Conservation (phyloP, 2,113 vertebrate genomes). For the Sterrhoptilus dennistouni region DNA sequence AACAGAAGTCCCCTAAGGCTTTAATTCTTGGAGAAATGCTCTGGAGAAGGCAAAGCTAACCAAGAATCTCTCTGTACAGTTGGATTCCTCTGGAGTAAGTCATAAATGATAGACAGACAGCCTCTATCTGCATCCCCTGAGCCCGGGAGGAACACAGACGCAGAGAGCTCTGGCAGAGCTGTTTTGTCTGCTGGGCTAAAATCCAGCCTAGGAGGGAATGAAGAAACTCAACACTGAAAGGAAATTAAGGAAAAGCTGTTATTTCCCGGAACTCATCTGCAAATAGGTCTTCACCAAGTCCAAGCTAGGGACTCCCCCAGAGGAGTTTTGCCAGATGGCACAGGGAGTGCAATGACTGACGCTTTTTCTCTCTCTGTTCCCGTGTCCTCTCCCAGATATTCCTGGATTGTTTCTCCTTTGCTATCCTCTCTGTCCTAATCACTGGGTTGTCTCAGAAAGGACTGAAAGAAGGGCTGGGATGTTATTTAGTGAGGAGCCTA, state of each 20-base stretch:
- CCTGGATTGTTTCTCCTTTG: neutral
- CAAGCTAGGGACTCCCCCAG: neutral
- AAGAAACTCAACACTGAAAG: neutral
- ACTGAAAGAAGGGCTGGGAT: neutral
- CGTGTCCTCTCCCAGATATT: neutral
- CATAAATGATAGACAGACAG: neutral
- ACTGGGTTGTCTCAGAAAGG: neutral
- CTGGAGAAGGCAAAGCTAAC: constrained; percentile 12
- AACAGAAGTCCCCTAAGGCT: neutral
- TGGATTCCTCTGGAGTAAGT: neutral
- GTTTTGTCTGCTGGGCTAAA: neutral
- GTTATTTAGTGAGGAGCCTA: neutral
- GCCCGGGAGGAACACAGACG: neutral
- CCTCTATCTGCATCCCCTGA: neutral
- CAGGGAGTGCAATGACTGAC: neutral
- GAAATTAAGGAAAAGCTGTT: neutral
- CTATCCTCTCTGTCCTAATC: neutral
- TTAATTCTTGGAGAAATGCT: neutral
- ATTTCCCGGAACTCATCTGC: neutral
- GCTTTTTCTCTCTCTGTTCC: neutral
- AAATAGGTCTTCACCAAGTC: neutral
- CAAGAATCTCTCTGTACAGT: neutral
- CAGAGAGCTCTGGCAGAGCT: neutral
- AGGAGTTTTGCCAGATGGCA: neutral
- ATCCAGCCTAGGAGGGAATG: neutral